Conservation (phyloP, 2,888 invertebrate species). For the Archaeoteleia sp. region DNA sequence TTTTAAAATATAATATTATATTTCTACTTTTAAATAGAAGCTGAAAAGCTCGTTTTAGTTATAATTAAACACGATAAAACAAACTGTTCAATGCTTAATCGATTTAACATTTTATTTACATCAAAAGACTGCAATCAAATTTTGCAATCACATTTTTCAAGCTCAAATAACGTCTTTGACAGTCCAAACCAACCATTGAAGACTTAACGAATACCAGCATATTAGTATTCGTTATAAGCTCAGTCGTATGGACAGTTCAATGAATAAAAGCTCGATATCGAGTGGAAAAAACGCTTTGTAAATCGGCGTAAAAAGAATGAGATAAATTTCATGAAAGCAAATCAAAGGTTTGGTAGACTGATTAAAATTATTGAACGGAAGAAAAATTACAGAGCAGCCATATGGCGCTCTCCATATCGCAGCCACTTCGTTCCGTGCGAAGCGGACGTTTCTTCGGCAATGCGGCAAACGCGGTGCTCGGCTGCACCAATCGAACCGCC, state of each 20-base stretch:
- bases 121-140: too few species aligned
- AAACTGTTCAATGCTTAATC: too few species aligned
- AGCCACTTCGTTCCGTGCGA: conserved; percentile 48
- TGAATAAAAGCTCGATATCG: background rate
- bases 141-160: too few species aligned
- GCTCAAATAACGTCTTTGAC: background rate
- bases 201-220: background rate
- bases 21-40: too few species aligned
- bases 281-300: background rate
- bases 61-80: too few species aligned
- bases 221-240: conserved; percentile 1
- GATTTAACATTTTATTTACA: too few species aligned
- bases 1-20: too few species aligned
- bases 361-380: conserved; percentile 12
- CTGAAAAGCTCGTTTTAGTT: too few species aligned
- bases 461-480: conserved; percentile 53
- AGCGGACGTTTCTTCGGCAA: conserved; percentile 54
- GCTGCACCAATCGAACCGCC: conserved; percentile 52
- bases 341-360: background rate
- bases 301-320: conserved; percentile 3
- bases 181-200: background rate
- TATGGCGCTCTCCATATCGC: conserved; percentile 34
- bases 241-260: background rate
- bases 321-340: conserved; percentile 6
- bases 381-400: conserved; percentile 4